Evolutionary conservation across 2,888 invertebrate species (phyloP), one percentile per base, ranked within the genome.

Genomic region (Ypsolopha sequella): DNA sequence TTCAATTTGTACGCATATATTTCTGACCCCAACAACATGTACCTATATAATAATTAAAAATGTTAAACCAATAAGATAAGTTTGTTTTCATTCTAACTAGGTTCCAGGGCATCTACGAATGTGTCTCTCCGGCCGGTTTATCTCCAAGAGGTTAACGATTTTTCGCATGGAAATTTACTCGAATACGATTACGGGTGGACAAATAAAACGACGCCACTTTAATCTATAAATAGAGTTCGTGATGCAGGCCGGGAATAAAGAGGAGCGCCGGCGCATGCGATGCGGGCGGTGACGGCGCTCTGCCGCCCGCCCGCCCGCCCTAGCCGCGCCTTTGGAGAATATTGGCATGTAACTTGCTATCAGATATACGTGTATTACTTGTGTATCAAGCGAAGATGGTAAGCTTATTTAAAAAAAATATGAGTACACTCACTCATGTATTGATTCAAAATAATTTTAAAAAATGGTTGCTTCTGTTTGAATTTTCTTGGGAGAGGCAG

Each of bases 91-190:
- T 39, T 35, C 13, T 33, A 44, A 33, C 14, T 14, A 44, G 14
- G 9, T 9, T 6, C 7, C 3, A 8, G 43, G 10, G 11, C 43
- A 53, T 51, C 51, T 55, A 55, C 54, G 56, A 57, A 56, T 55
- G 55, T 60, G 55, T 56, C 58, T 58, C 69, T 68, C 70, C 66
- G 63, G 60, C n/a, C 58, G 24, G 54, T 64, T 66, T 80, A 79
- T 81, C 79, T 53, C 60, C 47, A n/a, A 60, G 71, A 62, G 77
- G 82, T 80, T 80, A 77, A 80, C 64, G 73, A 68, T 80, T 75
- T 24, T 79, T 76, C 65, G 73, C 73, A 71, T 80, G 85, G 85
- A 85, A 85, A 85, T 78, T 66, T 82, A 82, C 85, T 61, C 61
- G 58, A 56, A 51, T 59, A 72, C 60, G 73, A 73, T 75, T 73